These are phyloP conservation scores for Carcina quercana DNA, from an alignment of 2,888 invertebrate genomes.

Conservation along the genomic window DNA sequence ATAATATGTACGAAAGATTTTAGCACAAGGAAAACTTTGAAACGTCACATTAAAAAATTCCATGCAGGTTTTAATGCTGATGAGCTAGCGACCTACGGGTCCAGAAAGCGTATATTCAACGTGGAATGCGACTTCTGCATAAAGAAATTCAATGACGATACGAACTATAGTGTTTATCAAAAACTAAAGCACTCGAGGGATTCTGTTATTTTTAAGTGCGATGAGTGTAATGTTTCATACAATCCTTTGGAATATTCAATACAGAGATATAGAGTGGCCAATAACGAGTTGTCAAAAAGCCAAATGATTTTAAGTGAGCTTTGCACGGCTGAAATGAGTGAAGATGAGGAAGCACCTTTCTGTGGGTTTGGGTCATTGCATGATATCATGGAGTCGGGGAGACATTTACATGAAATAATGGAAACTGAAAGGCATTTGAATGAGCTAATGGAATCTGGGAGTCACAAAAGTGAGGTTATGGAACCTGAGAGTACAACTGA, in stretches of 20 bases:
- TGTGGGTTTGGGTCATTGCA: constrained; percentile 28
- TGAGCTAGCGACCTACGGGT: constrained; percentile 41
- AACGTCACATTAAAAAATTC: constrained; percentile 54
- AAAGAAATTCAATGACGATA: constrained; percentile 40
- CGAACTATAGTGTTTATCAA: constrained; percentile 27
- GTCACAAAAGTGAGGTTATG: constrained; percentile 30
- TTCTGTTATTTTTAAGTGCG: constrained; percentile 41
- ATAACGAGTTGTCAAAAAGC: constrained; percentile 25
- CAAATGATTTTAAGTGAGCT: constrained; percentile 53
- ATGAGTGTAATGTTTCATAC: constrained; percentile 31
- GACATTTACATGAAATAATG: too few species aligned
- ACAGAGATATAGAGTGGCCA: constrained; percentile 33
- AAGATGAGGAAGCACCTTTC: constrained; percentile 30
- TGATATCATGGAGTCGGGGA: constrained; percentile 30
- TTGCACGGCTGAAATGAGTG: constrained; percentile 56
- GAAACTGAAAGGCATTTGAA: too few species aligned
- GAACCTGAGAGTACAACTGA: constrained; percentile 42
- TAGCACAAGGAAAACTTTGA: constrained; percentile 52
- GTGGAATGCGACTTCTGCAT: constrained; percentile 50
- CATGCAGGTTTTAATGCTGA: constrained; percentile 47
- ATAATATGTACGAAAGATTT: constrained; percentile 56
- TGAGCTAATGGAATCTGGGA: too few species aligned
- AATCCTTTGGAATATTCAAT: constrained; percentile 42
- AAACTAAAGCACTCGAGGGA: constrained; percentile 36
- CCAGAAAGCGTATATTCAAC: constrained; percentile 23